Evolutionary conservation across 2,113 vertebrate species (phyloP), one percentile per base, ranked within the genome.

Genomic region (Scatophagus argus): DNA sequence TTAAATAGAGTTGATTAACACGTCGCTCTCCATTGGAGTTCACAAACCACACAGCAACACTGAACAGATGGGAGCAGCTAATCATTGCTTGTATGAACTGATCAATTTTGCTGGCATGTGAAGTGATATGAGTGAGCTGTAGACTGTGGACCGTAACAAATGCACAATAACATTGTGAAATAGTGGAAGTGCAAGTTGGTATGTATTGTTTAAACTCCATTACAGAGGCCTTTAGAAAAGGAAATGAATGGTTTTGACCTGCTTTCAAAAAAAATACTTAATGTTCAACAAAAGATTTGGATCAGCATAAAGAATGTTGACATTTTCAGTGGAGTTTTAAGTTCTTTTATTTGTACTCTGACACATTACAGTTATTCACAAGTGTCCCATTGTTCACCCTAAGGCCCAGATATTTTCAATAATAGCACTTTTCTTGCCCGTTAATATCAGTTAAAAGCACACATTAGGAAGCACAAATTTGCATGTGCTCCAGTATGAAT

Each of bases 41-140:
- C 63, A 90, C 89, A 66, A 89, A 87, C 77, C 60, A 71, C 81
- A 59, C 74, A 72, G 79, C 83, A 46, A 52, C 71, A 46, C 55
- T 23, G 43, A 67, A 9, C 63, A 51, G 67, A 74, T 25, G 52
- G 60, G n/a, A 59, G 65, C 32, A 49, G 65, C 66, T 75, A 43
- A 77, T 77, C 72, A 74, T 31, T n/a, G 36, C 51, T 47, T 38
- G 32, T 71, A 80, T 59, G 49, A 56, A 34, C 31, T 6, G 34
- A 56, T 87, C 9, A 16, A 25, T 83, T n/a, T 41, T 59, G 82
- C 74, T 63, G 79, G 83, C 81, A 65, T 23, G 23, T 60, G 64
- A 75, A 55, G 19, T 16, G 27, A 80, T 68, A 21, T n/a, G 25
- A 76, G 17, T n/a, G 46, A 70, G 52, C 34, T 32, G n/a, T n/a